phyloP scores from a whole-genome alignment of 2,888 invertebrate genomes.

The Cheilosia vernalis region DNA sequence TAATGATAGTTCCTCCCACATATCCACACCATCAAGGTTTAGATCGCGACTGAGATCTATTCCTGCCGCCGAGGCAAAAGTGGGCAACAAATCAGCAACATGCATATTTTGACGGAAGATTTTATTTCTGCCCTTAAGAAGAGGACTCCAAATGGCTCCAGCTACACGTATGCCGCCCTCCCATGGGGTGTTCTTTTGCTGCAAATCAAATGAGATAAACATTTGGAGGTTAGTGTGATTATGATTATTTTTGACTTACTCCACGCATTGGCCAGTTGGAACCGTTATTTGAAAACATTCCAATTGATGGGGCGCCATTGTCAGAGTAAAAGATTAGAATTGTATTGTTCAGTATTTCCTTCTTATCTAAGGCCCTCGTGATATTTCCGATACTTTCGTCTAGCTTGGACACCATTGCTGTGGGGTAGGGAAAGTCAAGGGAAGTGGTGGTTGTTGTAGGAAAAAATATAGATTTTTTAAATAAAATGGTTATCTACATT shows the following conservation, averaged over 20 bases:
- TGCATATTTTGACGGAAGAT: conserved; percentile 89
- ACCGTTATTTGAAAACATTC: conserved; percentile 88
- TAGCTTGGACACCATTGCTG: conserved; percentile 92
- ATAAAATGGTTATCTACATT: no score
- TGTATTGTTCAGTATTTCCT: conserved; percentile 90
- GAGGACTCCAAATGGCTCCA: conserved; percentile 90
- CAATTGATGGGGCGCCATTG: conserved; percentile 92
- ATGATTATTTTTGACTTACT: conserved; percentile 83
- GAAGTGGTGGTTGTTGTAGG: no score
- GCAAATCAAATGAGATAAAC: conserved; percentile 16
- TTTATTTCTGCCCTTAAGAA: conserved; percentile 84
- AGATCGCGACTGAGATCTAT: conserved; percentile 79
- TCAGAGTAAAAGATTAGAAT: conserved; percentile 94
- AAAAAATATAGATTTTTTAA: no score
- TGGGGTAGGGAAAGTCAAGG: conserved; percentile 76
- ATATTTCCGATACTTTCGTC: conserved; percentile 93
- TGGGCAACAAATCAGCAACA: conserved; percentile 93
- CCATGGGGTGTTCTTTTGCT: conserved; percentile 91
- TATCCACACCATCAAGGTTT: conserved; percentile 87
- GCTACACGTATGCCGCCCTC: conserved; percentile 93
- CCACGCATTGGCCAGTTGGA: conserved; percentile 93
- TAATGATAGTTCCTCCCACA: conserved; percentile 87
- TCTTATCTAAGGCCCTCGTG: conserved; percentile 87
- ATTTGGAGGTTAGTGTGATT: background rate
- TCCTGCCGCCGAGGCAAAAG: conserved; percentile 84